A percentile compares a stretch with the other conserved stretches of the same genome.
phyloP scores from a whole-genome alignment of 2,888 invertebrate species.

The Morpho helenor region DNA sequence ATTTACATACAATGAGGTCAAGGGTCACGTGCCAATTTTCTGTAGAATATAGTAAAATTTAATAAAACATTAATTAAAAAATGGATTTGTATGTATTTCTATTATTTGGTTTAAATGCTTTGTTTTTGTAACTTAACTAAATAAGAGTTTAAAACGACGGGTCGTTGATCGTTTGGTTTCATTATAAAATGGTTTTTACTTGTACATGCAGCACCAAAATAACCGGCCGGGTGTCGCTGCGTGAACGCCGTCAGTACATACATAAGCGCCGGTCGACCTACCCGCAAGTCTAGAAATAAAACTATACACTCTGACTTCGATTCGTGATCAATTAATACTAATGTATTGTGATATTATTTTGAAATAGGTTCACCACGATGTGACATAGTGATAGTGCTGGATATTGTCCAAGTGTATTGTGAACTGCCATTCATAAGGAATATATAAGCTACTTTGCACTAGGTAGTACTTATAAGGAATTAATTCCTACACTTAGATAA shows the following conservation, averaged over 20 bases:
- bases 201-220: constrained; percentile 73
- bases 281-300: constrained; percentile 27
- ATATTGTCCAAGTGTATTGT: constrained; percentile 56
- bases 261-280: constrained; percentile 33
- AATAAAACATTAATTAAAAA: too few relatives aligned
- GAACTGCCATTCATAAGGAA: constrained; percentile 41
- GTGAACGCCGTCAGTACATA: constrained; percentile 38
- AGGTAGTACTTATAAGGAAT: constrained; percentile 38
- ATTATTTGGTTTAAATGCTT: too few relatives aligned
- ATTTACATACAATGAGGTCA: too few relatives aligned
- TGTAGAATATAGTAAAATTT: too few relatives aligned
- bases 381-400: constrained; percentile 51
- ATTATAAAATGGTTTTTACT: constrained; percentile 71
- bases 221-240: constrained; percentile 69
- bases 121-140: background rate
- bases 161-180: constrained; percentile 78
- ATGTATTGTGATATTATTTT: constrained; percentile 31
- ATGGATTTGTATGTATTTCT: too few relatives aligned
- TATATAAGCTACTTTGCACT: constrained; percentile 37
- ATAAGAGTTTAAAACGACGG: constrained; percentile 40
- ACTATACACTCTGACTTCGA: constrained; percentile 13
- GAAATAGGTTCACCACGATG: constrained; percentile 32
- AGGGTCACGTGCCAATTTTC: too few relatives aligned
- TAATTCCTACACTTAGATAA: too few relatives aligned
- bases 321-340: constrained; percentile 15